These are phyloP conservation scores for Lithophane semibrunnea DNA, from an alignment of 2,888 invertebrate genomes.

Conservation along the genomic window DNA sequence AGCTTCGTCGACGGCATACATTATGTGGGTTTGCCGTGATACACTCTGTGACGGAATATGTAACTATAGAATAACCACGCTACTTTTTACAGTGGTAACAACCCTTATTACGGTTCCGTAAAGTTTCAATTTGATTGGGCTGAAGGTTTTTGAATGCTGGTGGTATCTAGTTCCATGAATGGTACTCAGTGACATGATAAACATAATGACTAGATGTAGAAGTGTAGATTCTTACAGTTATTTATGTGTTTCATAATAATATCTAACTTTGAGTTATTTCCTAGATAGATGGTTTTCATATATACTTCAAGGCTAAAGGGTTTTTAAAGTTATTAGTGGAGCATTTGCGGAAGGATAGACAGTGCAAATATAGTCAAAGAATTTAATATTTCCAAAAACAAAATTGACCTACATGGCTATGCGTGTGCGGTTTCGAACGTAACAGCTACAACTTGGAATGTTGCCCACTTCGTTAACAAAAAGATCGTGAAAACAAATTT, in stretches of 20 bases:
- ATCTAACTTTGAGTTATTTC: not conserved
- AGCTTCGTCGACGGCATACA: conserved; percentile 84
- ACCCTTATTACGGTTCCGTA: conserved; percentile 40
- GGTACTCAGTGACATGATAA: conserved; percentile 55
- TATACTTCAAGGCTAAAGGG: not conserved
- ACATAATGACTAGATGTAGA: conserved; percentile 44
- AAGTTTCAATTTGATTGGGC: conserved; percentile 46
- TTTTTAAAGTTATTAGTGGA: not conserved
- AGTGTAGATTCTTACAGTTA: conserved; percentile 33
- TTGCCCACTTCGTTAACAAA: conserved; percentile 56
- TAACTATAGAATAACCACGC: conserved; percentile 43
- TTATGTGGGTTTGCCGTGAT: conserved; percentile 79
- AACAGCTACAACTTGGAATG: conserved; percentile 39
- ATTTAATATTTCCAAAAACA: conserved; percentile 26
- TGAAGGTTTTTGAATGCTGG: not conserved
- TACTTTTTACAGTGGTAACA: conserved; percentile 35
- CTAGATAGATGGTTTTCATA: not conserved
- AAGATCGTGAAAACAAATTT: conserved; percentile 55
- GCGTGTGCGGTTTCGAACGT: conserved; percentile 44
- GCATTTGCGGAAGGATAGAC: too few species aligned
- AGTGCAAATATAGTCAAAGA: not conserved
- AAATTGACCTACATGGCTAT: conserved; percentile 47
- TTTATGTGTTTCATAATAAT: conserved; percentile 11
- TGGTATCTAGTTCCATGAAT: conserved; percentile 47
- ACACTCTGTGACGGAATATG: conserved; percentile 64